Evolutionary conservation across 2,888 invertebrate species (phyloP), one percentile per base, ranked within the genome.

Genomic region (Polylopha cassiicola): DNA sequence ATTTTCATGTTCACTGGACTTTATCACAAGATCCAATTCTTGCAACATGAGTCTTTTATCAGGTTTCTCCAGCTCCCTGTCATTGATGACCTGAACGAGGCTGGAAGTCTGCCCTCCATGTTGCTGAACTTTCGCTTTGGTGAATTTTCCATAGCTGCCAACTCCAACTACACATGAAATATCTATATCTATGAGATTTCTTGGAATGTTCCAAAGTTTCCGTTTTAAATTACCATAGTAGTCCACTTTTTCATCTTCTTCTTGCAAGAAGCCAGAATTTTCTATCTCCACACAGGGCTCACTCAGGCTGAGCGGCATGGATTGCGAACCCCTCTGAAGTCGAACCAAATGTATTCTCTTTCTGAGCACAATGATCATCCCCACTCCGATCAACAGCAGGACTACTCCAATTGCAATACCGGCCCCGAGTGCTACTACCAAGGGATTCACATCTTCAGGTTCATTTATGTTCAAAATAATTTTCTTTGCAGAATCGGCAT

Each of bases 221-320:
- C 91, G 88, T 63, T 92, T 93, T 27, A 95, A 80, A 48, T 90
- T 91, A 33, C 91, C 89, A 58, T 93, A 94, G 58, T 92, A 89
- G 58, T 92, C 92, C 1, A 88, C 80, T 51, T 88, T 84, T 48
- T 89, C 88, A 21, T 91, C 88, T 46, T 92, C 92, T 55, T 93
- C 94, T 10, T 90, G 89, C 10, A 93, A 85, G 53, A 92, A 94
- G 0, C 91, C 93, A 53, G 92, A 88, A 63, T 94, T 94, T 67
- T 94, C 94, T 65, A 92, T 89, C 76, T 94, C 94, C 45, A 92
- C 88, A 58, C 93, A 90, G 0, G 94, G 92, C 41, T 93, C 93
- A 61, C 93, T 94, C 15, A 94, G 73, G 58, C 92, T 93, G 11
- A 94, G 68, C 0, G 93, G 92, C 76, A 86, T 76, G 0, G 86